Base-by-base conservation (phyloP, 2,797 vertebrate genomes). In the Cetoscarus ocellatus region DNA sequence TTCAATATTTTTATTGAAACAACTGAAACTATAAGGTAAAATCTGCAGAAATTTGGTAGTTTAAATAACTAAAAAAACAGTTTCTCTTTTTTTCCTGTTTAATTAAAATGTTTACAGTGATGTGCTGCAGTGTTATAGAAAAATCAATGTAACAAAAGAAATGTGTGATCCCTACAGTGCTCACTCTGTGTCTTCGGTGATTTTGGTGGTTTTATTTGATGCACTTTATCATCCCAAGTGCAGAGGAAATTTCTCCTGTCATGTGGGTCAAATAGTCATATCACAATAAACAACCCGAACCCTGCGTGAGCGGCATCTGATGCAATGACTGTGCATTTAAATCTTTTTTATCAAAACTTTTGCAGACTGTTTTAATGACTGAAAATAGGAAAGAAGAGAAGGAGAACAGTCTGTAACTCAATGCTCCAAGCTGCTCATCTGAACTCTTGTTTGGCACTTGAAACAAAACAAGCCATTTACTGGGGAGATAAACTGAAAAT, bases 1-100 rank as follows among this genome's bases (percentile, higher is more conserved):
- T 78, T 84, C 73, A 62, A 76, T 76, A 74, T 77, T 71, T 56
- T 60, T 82, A 86, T 76, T 58, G 61, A 83, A 88, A 80, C 61
- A 69, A 73, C 77, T 74, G 70, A 70, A 75, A 84, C 54, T 44
- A 44, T 27, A 61, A 75, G 60, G 27, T 69, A 70, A 79, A 74
- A 63, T 74, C 55, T 47, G 52, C 51, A 58, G 19, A 70, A 86
- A 77, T 61, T 73, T 53, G 63, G 27, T 62, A 56, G 73, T 75
- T 47, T 77, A 73, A 67, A 81, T 51, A 51, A 53, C 39, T 39
- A 39, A 63, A 83, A 77, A 11, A 68, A 63, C 53, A 81, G 64
- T 62, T 77, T 64, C 49, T 66, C 61, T 72, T 77, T 34, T 27
- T 66, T 74, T 70, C 59, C 61, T 70, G 17, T 58, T 78, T 71